Conservation (phyloP, 2,113 vertebrate genomes). For the Salvator merianae region DNA sequence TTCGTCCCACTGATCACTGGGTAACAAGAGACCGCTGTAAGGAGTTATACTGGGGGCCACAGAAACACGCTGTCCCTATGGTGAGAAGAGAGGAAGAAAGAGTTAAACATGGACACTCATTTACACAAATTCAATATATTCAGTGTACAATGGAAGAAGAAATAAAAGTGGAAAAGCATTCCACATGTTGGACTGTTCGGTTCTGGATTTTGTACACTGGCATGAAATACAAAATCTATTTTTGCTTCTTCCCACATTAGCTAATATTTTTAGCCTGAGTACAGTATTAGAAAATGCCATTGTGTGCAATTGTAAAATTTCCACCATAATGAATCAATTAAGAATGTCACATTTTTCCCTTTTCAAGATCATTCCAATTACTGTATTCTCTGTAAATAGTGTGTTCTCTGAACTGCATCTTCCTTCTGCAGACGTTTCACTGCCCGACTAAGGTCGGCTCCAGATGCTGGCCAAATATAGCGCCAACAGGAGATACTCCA, state of each 20-base stretch:
- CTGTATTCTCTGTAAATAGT: background rate
- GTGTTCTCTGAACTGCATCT: no score
- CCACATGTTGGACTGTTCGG: background rate
- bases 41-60: background rate
- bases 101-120: background rate
- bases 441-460: no score
- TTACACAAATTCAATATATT: background rate
- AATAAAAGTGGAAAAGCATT: background rate
- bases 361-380: background rate
- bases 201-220: background rate
- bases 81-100: background rate
- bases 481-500: no score
- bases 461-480: no score
- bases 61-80: background rate
- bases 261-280: background rate
- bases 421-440: no score
- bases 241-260: background rate
- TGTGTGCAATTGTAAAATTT: background rate
- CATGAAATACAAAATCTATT: background rate
- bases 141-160: background rate
- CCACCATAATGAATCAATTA: background rate
- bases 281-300: background rate
- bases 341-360: background rate
- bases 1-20: conserved; percentile 9
- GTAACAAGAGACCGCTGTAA: conserved; percentile 6